These are phyloP conservation scores for Morpho helenor DNA, from an alignment of 2,888 invertebrate genomes.

Conservation along the genomic window DNA sequence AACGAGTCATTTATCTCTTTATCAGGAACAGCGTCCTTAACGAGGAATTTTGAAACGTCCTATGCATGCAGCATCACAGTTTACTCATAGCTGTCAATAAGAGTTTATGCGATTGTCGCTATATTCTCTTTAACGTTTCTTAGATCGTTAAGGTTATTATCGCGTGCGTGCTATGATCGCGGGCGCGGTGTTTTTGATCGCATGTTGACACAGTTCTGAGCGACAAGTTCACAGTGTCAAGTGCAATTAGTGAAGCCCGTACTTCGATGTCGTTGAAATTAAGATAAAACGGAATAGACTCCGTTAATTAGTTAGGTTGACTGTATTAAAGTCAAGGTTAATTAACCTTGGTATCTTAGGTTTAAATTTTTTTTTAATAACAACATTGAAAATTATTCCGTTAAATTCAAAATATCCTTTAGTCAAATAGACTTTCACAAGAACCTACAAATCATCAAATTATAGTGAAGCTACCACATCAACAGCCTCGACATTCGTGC, in stretches of 20 bases:
- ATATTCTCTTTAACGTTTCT: neutral
- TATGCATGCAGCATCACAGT: constrained; percentile 8
- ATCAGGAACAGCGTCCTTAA: constrained; percentile 29
- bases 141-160: constrained; percentile 13
- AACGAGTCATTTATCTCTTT: constrained; percentile 15
- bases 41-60: constrained; percentile 26
- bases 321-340: too few species aligned
- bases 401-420: too few species aligned
- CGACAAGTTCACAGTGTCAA: constrained; percentile 40
- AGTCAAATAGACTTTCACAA: too few species aligned
- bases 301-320: too few species aligned
- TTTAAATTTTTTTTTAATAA: too few species aligned
- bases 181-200: constrained; percentile 1
- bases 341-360: too few species aligned
- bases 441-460: too few species aligned
- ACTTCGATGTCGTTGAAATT: constrained; percentile 14
- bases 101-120: constrained; percentile 13
- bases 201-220: constrained; percentile 33
- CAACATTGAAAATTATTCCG: too few species aligned
- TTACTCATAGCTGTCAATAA: constrained; percentile 8
- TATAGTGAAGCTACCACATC: too few species aligned
- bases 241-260: constrained; percentile 30
- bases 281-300: constrained; percentile 3
- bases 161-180: constrained; percentile 4
- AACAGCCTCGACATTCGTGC: too few species aligned